phyloP scores from a whole-genome alignment of 2,888 invertebrate genomes.

The Sarcophaga caerulescens region DNA sequence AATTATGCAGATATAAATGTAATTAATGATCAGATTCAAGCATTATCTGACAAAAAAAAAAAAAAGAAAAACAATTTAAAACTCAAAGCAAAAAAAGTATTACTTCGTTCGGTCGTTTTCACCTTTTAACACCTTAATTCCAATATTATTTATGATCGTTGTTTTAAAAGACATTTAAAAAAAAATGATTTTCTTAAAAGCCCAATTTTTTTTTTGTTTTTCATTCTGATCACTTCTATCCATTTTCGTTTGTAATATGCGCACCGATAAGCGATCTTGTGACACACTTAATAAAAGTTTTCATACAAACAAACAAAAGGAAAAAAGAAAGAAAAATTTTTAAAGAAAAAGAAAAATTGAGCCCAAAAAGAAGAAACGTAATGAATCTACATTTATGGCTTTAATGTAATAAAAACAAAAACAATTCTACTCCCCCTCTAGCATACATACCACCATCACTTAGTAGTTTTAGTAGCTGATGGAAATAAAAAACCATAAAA shows the following conservation, averaged over 20 bases:
- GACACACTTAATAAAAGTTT: constrained; percentile 65
- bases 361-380: constrained; percentile 38
- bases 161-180: constrained; percentile 14
- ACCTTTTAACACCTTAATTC: constrained; percentile 50
- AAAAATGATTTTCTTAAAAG: constrained; percentile 52
- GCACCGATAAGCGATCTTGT: constrained; percentile 64
- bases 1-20: too few species aligned
- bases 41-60: too few species aligned
- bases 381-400: constrained; percentile 58
- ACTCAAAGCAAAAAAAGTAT: too few species aligned
- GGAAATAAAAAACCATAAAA: constrained; percentile 10
- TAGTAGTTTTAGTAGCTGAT: not conserved
- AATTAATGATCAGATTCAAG: too few species aligned
- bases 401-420: constrained; percentile 10
- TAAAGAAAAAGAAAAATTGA: not conserved
- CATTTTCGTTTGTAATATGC: constrained; percentile 70
- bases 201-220: constrained; percentile 28
- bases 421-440: too few species aligned
- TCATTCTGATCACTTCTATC: constrained; percentile 70
- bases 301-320: constrained; percentile 40
- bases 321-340: not conserved
- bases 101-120: not conserved
- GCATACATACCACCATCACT: not conserved
- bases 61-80: too few species aligned
- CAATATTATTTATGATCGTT: constrained; percentile 33